These are phyloP conservation scores for Lasioglossum malachurum DNA, from an alignment of 2,888 invertebrate species.

Conservation along the genomic window DNA sequence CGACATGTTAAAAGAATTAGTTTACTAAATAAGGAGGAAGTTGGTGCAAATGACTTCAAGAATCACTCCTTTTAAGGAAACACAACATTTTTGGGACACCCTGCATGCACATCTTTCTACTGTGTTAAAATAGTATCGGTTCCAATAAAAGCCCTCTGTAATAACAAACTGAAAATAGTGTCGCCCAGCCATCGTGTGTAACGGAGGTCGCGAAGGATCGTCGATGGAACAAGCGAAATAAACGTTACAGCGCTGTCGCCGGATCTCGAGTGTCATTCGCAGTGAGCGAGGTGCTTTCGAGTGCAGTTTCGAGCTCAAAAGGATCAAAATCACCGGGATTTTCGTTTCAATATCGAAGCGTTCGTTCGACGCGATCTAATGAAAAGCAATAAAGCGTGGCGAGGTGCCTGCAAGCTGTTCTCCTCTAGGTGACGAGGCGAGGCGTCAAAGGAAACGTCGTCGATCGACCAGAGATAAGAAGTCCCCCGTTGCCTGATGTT, in stretches of 20 bases:
- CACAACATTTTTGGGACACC: no score
- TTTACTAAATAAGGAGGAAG: no score
- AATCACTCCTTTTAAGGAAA: no score
- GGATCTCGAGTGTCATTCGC: background rate
- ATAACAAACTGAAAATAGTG: background rate
- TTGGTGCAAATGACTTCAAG: no score
- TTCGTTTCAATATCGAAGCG: background rate
- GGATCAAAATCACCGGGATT: background rate
- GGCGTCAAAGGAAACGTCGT: background rate
- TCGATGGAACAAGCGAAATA: background rate
- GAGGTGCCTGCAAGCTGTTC: background rate
- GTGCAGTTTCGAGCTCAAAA: background rate
- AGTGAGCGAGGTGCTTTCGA: background rate
- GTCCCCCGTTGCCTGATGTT: background rate
- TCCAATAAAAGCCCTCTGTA: background rate
- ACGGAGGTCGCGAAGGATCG: background rate
- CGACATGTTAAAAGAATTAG: no score
- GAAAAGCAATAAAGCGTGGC: background rate
- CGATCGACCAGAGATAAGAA: conserved; percentile 11
- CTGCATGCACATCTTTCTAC: no score
- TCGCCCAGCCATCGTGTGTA: background rate
- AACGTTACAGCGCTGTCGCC: background rate
- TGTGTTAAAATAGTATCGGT: no score
- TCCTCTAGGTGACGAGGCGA: background rate
- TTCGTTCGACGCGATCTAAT: background rate